Conservation (phyloP, 2,113 vertebrate species). For the Meriones unguiculatus region DNA sequence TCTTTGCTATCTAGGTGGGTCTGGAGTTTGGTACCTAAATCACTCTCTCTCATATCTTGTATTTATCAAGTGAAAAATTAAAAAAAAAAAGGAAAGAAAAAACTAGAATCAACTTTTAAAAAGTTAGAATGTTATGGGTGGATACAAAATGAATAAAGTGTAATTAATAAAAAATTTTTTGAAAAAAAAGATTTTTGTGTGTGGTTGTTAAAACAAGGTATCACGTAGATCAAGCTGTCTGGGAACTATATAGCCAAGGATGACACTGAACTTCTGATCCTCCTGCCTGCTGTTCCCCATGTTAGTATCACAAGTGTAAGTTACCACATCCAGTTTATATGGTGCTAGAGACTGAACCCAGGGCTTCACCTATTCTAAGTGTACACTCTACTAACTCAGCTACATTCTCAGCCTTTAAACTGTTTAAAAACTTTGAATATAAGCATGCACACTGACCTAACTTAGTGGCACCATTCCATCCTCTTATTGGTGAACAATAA, state of each 20-base stretch:
- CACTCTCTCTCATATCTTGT: no score
- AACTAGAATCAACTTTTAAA: no score
- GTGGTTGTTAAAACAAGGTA: not conserved
- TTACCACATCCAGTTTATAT: not conserved
- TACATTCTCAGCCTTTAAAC: not conserved
- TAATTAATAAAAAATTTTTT: no score
- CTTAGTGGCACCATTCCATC: not conserved
- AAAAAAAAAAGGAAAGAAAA: no score
- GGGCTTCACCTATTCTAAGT: not conserved
- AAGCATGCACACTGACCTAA: conserved; percentile 29
- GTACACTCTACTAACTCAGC: not conserved
- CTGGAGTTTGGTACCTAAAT: no score
- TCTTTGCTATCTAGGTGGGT: no score
- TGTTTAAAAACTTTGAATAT: not conserved
- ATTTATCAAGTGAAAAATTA: no score
- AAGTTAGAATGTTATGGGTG: no score
- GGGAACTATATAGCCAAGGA: not conserved
- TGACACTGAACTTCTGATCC: not conserved
- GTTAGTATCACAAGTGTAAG: not conserved
- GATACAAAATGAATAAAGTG: no score
- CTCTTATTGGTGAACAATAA: conserved; percentile 15
- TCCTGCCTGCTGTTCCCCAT: not conserved
- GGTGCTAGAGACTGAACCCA: not conserved
- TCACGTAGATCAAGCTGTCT: not conserved
- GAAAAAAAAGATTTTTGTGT: not conserved